These are phyloP conservation scores for Alfaro cultratus DNA, from an alignment of 2,797 vertebrate species.

Conservation along the genomic window DNA sequence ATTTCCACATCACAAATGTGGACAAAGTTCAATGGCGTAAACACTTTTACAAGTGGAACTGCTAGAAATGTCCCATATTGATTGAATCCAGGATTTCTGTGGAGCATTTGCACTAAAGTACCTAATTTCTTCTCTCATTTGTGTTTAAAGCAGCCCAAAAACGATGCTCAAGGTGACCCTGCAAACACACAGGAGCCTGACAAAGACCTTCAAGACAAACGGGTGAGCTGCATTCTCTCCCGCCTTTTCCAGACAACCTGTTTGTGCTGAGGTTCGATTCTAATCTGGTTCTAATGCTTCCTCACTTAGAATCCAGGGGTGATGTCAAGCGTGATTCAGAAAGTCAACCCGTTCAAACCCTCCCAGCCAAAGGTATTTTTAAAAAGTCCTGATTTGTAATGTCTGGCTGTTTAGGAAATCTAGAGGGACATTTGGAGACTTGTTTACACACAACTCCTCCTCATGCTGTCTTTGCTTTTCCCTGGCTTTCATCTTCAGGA, in stretches of 20 bases:
- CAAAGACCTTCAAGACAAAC: slow-evolving; percentile 29
- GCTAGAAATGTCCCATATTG: background rate
- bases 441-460: background rate
- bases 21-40: background rate
- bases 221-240: slow-evolving; percentile 14
- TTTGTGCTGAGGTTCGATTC: background rate
- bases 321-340: slow-evolving; percentile 64
- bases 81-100: background rate
- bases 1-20: background rate
- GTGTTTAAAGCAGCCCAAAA: slow-evolving; percentile 39
- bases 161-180: background rate
- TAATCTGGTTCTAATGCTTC: background rate
- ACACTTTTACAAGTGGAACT: background rate
- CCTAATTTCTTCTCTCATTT: background rate
- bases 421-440: background rate
- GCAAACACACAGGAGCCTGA: slow-evolving; percentile 9
- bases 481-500: slow-evolving; percentile 34
- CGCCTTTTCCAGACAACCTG: background rate
- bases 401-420: background rate
- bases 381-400: background rate
- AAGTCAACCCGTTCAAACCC: slow-evolving; percentile 70
- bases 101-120: background rate
- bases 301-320: slow-evolving; percentile 44
- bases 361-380: slow-evolving; percentile 57
- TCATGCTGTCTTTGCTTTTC: background rate